Conservation (phyloP, 2,797 vertebrate genomes). For the Trichosurus vulpecula region DNA sequence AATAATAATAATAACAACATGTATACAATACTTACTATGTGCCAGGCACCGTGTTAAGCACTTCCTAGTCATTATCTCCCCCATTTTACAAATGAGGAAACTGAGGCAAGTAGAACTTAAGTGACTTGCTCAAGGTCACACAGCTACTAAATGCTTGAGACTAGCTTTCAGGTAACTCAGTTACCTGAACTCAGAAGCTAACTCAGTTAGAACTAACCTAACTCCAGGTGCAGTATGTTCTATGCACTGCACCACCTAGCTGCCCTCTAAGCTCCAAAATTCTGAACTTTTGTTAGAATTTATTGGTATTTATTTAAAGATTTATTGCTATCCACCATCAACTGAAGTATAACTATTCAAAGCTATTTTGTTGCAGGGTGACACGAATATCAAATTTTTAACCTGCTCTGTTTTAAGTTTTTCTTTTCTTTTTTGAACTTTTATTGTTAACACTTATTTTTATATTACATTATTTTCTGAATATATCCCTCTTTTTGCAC, state of each 20-base stretch:
- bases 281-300: not conserved
- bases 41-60: too few species aligned
- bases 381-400: not conserved
- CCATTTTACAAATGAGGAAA: too few species aligned
- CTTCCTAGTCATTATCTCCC: too few species aligned
- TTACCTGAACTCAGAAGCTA: too few species aligned
- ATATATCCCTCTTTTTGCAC: not conserved
- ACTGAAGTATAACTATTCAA: not conserved
- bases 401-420: not conserved
- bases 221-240: too few species aligned
- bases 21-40: too few species aligned
- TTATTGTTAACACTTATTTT: not conserved
- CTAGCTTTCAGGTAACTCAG: not conserved
- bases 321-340: not conserved
- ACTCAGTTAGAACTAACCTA: too few species aligned
- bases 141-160: not conserved
- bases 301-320: not conserved
- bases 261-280: not conserved
- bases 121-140: not conserved
- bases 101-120: too few species aligned
- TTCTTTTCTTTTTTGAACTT: conserved; percentile 1
- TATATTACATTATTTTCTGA: not conserved
- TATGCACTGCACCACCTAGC: too few species aligned
- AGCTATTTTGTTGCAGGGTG: not conserved
- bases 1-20: too few species aligned